These are phyloP conservation scores for Tetramorium bicarinatum DNA, from an alignment of 2,888 invertebrate genomes.

Conservation along the genomic window DNA sequence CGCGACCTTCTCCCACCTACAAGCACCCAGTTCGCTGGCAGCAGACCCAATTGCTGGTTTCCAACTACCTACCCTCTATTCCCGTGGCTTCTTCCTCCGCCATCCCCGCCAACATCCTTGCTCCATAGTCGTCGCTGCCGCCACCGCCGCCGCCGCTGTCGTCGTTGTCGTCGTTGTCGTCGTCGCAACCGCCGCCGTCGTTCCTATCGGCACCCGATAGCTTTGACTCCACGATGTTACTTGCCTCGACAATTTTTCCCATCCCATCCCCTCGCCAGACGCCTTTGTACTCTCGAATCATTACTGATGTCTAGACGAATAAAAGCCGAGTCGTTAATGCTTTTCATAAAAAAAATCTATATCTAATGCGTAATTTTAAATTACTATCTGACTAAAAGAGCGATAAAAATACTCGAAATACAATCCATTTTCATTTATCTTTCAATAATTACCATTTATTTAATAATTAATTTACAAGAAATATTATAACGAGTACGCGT, in stretches of 20 bases:
- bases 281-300: neutral
- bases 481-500: neutral
- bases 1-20: constrained; percentile 69
- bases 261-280: neutral
- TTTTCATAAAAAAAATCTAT: neutral
- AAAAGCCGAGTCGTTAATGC: neutral
- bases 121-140: neutral
- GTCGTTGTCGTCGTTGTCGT: neutral
- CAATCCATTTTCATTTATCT: neutral
- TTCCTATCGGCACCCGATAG: constrained; percentile 34
- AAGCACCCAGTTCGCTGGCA: constrained; percentile 63
- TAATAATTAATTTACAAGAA: constrained; percentile 20
- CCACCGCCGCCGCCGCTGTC: neutral
- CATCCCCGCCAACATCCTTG: constrained; percentile 13
- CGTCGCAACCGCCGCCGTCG: neutral
- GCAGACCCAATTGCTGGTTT: constrained; percentile 78
- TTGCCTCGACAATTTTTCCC: constrained; percentile 22
- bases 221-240: constrained; percentile 20
- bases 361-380: neutral
- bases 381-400: neutral
- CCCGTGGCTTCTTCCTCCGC: constrained; percentile 56
- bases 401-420: neutral
- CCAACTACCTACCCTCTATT: constrained; percentile 64
- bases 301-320: neutral
- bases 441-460: neutral